phyloP scores from a whole-genome alignment of 2,888 invertebrate genomes.

The Epistrophe grossulariae region DNA sequence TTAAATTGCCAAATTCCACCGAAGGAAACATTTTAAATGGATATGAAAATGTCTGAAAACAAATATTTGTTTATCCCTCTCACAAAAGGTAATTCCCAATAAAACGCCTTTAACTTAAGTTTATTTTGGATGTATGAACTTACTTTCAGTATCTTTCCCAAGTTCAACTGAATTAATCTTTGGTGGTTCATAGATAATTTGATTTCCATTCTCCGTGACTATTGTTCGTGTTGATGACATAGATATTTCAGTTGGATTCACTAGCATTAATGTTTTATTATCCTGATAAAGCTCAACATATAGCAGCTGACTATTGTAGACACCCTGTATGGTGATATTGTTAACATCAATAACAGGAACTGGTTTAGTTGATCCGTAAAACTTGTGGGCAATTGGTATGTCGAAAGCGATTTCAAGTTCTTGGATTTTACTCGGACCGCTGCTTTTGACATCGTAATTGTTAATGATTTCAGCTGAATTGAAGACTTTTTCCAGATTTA shows the following conservation, averaged over 20 bases:
- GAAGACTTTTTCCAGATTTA: slow-evolving; percentile 81
- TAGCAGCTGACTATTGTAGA: slow-evolving; percentile 80
- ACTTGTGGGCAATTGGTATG: slow-evolving; percentile 82
- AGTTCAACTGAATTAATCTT: slow-evolving; percentile 37
- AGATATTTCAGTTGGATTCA: slow-evolving; percentile 80
- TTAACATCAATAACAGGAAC: slow-evolving; percentile 81
- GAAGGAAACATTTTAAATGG: too few relatives aligned
- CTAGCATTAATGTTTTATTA: slow-evolving; percentile 80
- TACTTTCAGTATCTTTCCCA: slow-evolving; percentile 56
- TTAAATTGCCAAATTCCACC: too few relatives aligned
- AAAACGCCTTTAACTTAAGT: too few relatives aligned
- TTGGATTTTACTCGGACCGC: slow-evolving; percentile 83
- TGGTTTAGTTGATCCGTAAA: slow-evolving; percentile 79
- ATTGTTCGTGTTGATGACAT: slow-evolving; percentile 70
- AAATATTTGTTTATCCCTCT: too few relatives aligned
- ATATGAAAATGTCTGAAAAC: too few relatives aligned
- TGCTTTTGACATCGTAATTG: slow-evolving; percentile 82
- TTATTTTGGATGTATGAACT: slow-evolving; percentile 4
- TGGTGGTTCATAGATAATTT: slow-evolving; percentile 41
- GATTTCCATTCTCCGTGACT: slow-evolving; percentile 75
- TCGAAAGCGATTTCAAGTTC: slow-evolving; percentile 80
- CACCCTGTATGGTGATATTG: slow-evolving; percentile 81
- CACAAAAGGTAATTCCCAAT: too few relatives aligned
- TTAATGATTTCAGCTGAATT: slow-evolving; percentile 80
- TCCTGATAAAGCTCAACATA: slow-evolving; percentile 81